Percentiles rank a stretch among this genome's conserved stretches.
Conservation (phyloP, 1,140 invertebrate species). For the Trissolcus basalis region DNA sequence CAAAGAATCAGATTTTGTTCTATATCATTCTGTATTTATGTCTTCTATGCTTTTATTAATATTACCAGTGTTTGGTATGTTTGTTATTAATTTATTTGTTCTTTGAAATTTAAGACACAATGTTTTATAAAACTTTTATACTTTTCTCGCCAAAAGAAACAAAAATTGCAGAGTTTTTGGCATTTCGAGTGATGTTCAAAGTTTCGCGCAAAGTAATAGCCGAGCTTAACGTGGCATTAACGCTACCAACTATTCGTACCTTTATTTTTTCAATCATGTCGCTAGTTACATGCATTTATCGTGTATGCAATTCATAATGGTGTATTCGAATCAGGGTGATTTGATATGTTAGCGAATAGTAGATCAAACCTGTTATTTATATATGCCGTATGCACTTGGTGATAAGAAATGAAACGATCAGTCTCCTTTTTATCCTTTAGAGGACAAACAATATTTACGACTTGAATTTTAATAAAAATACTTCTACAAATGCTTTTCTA, state of each 20-base stretch:
- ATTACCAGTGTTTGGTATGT: no score
- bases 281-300: conserved; percentile 54
- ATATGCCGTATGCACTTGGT: conserved; percentile 19
- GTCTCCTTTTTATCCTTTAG: no score
- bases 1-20: neutral
- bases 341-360: conserved; percentile 40
- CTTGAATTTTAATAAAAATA: conserved; percentile 16
- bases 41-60: no score
- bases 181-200: conserved; percentile 2
- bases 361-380: conserved; percentile 37
- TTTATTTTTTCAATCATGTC: conserved; percentile 45
- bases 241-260: conserved; percentile 48
- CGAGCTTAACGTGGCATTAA: conserved; percentile 51
- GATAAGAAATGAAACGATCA: conserved; percentile 2
- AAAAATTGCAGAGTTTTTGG: no score
- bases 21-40: no score
- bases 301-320: conserved; percentile 10
- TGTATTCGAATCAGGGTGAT: conserved; percentile 41
- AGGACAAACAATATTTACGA: no score
- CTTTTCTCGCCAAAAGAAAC: no score
- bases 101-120: no score
- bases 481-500: conserved; percentile 29
- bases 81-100: no score
- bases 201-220: conserved; percentile 31
- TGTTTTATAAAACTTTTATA: no score